These are phyloP conservation scores for Carcina quercana DNA, from an alignment of 2,888 invertebrate species.

Conservation along the genomic window DNA sequence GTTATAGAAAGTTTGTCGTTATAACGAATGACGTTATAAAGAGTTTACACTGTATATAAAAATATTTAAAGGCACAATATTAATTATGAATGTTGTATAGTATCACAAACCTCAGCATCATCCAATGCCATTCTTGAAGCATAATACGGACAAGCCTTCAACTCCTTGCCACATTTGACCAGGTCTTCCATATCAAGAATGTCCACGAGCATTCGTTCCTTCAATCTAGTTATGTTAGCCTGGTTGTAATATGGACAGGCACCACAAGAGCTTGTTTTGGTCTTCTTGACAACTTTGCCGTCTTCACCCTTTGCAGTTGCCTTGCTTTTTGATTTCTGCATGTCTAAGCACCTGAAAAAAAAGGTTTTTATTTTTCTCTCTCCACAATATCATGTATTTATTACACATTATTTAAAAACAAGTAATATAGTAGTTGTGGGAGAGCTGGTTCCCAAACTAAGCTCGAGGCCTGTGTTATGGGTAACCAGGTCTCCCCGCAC, in stretches of 20 bases:
- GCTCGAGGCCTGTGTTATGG: too few species aligned
- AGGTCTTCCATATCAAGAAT: slow-evolving; percentile 93
- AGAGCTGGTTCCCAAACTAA: too few species aligned
- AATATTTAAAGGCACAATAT: too few species aligned
- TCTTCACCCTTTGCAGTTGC: slow-evolving; percentile 71
- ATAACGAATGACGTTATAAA: too few species aligned
- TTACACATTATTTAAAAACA: too few species aligned
- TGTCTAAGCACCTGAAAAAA: slow-evolving; percentile 80
- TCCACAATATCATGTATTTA: too few species aligned
- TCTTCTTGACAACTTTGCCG: slow-evolving; percentile 78
- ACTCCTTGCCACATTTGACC: slow-evolving; percentile 77
- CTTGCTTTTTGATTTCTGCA: slow-evolving; percentile 80
- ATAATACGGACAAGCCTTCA: slow-evolving; percentile 95
- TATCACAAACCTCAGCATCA: slow-evolving; percentile 84
- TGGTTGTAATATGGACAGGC: slow-evolving; percentile 82
- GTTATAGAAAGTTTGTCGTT: too few species aligned
- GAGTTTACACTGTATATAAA: too few species aligned
- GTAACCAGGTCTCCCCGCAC: too few species aligned
- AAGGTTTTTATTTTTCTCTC: not conserved
- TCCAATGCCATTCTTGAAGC: slow-evolving; percentile 87
- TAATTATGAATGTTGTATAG: too few species aligned
- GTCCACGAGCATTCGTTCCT: slow-evolving; percentile 78
- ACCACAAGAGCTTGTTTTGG: slow-evolving; percentile 64
- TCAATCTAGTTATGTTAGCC: slow-evolving; percentile 75
- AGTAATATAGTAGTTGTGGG: too few species aligned